These are phyloP conservation scores for Pelvicachromis taeniatus DNA, from an alignment of 2,113 vertebrate species.

Conservation along the genomic window DNA sequence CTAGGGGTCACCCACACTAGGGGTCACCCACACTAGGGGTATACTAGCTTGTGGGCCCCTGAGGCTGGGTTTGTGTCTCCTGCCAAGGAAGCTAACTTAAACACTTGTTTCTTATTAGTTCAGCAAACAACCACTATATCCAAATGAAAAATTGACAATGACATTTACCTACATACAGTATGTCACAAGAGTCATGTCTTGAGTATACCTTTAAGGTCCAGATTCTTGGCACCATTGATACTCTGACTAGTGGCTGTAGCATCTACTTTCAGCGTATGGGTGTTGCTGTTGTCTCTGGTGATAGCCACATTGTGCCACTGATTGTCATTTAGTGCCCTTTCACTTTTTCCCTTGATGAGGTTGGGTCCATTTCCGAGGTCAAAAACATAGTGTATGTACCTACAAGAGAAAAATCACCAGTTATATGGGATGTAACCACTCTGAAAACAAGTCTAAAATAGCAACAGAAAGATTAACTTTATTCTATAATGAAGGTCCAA, in stretches of 20 bases:
- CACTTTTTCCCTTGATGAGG: conserved; percentile 96
- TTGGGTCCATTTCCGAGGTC: conserved; percentile 96
- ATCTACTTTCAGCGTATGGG: conserved; percentile 94
- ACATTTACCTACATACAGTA: neutral
- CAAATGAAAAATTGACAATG: neutral
- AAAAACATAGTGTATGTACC: conserved; percentile 98
- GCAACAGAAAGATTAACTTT: neutral
- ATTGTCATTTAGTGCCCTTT: conserved; percentile 91
- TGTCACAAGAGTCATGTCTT: neutral
- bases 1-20: too few relatives aligned
- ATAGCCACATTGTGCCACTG: conserved; percentile 99
- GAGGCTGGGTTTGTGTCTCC: neutral
- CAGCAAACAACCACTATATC: neutral
- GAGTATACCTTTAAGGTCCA: conserved; percentile 93
- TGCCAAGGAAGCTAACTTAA: neutral
- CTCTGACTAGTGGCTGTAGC: conserved; percentile 89
- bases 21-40: neutral
- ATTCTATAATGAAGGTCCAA: neutral
- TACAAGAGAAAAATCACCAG: conserved; percentile 35
- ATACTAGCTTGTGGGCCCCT: too few relatives aligned
- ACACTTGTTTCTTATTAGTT: neutral
- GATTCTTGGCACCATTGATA: conserved; percentile 97
- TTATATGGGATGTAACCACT: neutral
- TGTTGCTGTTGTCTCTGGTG: conserved; percentile 95
- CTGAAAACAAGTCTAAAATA: neutral